Percentiles rank a stretch among this genome's conserved stretches.
Conservation (phyloP, 2,888 invertebrate genomes). For the Aquatica leii region DNA sequence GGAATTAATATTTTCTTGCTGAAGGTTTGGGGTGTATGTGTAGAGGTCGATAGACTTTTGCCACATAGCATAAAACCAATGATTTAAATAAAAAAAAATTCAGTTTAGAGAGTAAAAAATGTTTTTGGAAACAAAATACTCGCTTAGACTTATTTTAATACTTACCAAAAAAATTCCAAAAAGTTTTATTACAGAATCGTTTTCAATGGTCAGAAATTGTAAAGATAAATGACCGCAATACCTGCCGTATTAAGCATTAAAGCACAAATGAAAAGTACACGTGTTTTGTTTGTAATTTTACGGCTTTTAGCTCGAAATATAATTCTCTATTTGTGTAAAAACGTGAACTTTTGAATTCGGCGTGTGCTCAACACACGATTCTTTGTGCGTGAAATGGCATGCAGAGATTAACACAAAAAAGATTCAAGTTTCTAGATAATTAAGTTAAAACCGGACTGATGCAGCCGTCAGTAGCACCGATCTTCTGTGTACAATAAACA, state of each 20-base stretch:
- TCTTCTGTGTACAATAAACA: conserved; percentile 50
- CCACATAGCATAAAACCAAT: too few species aligned
- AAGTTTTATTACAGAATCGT: too few species aligned
- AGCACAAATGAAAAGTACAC: conserved; percentile 30
- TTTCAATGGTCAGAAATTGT: too few species aligned
- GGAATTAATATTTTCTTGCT: conserved; percentile 45
- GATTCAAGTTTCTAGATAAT: conserved; percentile 54
- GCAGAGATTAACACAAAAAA: conserved; percentile 46
- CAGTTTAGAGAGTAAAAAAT: too few species aligned
- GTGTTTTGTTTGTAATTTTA: conserved; percentile 48
- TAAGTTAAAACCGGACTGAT: conserved; percentile 50
- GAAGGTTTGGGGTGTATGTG: background rate
- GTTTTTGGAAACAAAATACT: too few species aligned
- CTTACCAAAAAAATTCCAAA: too few species aligned
- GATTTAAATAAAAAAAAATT: too few species aligned
- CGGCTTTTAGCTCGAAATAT: conserved; percentile 46
- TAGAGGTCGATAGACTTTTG: too few species aligned
- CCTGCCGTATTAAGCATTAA: too few species aligned
- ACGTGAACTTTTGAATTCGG: conserved; percentile 43
- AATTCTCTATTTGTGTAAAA: conserved; percentile 35
- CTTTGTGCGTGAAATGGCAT: conserved; percentile 42
- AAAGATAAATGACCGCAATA: too few species aligned
- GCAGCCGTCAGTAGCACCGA: conserved; percentile 41
- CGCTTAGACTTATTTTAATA: too few species aligned
- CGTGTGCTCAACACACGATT: conserved; percentile 46